A percentile compares a stretch with the other conserved stretches of the same genome.
Conservation (phyloP, 1,140 invertebrate species). For the Euwallacea similis region DNA sequence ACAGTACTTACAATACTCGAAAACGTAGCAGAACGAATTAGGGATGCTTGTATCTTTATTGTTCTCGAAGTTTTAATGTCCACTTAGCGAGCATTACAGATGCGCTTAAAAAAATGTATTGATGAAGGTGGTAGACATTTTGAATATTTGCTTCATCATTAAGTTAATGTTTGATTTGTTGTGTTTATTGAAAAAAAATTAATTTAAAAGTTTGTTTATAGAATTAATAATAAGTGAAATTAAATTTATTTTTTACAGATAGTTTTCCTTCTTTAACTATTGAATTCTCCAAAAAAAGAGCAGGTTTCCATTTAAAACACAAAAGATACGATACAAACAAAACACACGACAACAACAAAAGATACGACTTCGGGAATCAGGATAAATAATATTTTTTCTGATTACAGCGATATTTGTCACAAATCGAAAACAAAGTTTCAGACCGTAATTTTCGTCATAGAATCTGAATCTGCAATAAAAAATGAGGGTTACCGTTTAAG, state of each 20-base stretch:
- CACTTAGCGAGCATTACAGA: too few species aligned
- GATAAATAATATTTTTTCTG: neutral
- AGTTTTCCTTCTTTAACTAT: neutral
- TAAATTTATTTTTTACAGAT: neutral
- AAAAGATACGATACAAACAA: neutral
- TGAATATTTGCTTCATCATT: too few species aligned
- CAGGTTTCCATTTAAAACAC: neutral
- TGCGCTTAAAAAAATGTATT: too few species aligned
- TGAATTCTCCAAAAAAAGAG: neutral
- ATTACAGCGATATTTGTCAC: neutral
- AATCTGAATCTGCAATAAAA: too few species aligned
- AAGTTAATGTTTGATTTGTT: neutral
- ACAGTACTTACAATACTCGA: neutral
- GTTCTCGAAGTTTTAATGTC: neutral
- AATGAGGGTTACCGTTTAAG: too few species aligned
- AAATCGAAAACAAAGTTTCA: too few species aligned
- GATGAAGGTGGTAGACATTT: too few species aligned
- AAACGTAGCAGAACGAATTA: neutral
- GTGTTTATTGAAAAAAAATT: neutral
- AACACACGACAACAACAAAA: too few species aligned
- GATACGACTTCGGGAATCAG: neutral
- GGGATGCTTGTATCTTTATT: neutral
- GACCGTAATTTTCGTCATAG: too few species aligned
- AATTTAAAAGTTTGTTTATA: conserved; percentile 1
- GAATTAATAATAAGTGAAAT: neutral